These are phyloP conservation scores for Icerya purchasi DNA, from an alignment of 2,888 invertebrate genomes.

Conservation along the genomic window DNA sequence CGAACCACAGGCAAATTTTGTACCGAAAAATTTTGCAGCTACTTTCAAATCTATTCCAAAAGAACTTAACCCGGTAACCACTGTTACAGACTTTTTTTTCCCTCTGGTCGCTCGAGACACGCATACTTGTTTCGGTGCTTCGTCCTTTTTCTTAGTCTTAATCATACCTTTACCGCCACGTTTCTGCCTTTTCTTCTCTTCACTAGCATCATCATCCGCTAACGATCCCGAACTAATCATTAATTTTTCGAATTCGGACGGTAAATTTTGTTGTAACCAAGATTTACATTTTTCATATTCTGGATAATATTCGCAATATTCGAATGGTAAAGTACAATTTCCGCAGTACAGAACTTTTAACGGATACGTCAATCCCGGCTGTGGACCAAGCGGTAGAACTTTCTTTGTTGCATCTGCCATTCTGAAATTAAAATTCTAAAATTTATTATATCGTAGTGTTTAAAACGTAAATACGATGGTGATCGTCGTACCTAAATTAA, in stretches of 20 bases:
- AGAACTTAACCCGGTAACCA: conserved; percentile 82
- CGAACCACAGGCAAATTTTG: conserved; percentile 96
- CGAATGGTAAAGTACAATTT: conserved; percentile 83
- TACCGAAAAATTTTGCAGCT: conserved; percentile 92
- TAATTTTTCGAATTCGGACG: conserved; percentile 73
- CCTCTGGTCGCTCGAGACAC: conserved; percentile 81
- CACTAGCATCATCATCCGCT: conserved; percentile 47
- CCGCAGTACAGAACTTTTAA: conserved; percentile 73
- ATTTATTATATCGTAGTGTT: no score
- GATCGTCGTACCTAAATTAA: no score
- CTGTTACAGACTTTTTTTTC: conserved; percentile 96
- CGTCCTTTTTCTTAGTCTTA: conserved; percentile 86
- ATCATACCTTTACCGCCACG: conserved; percentile 90
- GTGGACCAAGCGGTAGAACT: conserved; percentile 8
- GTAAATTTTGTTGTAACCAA: conserved; percentile 87
- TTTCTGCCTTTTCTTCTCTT: conserved; percentile 89
- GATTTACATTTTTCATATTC: conserved; percentile 92
- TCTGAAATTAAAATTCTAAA: not conserved
- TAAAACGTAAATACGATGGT: no score
- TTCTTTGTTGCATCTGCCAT: conserved; percentile 4
- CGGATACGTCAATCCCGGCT: conserved; percentile 37
- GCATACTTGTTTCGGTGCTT: conserved; percentile 60
- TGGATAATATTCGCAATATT: conserved; percentile 97
- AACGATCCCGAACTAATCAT: conserved; percentile 37
- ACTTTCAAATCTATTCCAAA: conserved; percentile 95